Evolutionary conservation across 1,140 invertebrate genomes (phyloP), one percentile per base, ranked within the genome.

Genomic region (Lepidurus apus): DNA sequence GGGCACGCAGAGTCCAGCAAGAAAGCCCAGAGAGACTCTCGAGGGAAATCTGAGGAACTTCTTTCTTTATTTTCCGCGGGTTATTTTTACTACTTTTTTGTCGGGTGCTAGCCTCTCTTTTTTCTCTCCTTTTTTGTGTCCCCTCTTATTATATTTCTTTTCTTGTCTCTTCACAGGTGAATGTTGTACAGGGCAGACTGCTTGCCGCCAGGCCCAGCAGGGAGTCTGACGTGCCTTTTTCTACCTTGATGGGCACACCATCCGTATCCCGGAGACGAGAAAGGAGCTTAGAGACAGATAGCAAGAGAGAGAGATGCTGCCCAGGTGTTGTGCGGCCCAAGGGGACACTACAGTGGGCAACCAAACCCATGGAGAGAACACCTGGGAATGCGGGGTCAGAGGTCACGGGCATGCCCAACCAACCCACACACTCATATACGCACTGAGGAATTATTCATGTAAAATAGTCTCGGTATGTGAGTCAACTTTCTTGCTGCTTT

Each of bases 131-230:
- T 65, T 65, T 65, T 65, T 13, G 53, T n/a, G 53, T 65, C 21
- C 53, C 53, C 53, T 65, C 53, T 65, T 65, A 65, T 65, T 65
- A 65, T 65, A 65, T 65, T 65, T 65, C 53, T 65, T 65, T 65
- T 65, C 53, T 65, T 65, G 53, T 65, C 53, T 65, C 53, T 65
- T 65, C 53, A 65, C 53, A 65, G 53, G 53, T 65, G 53, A 65
- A 65, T 65, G 53, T 17, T 65, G 53, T 21, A 65, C 53, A n/a
- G 53, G 53, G 53, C 53, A 65, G 53, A 65, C 53, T 65, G 53
- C 53, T 65, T 65, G 53, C 53, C 53, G 53, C 53, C 53, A 65
- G 53, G 53, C 53, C 53, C 53, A 65, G 53, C 53, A 65, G 53
- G 53, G 53, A 65, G 53, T 65, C 53, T 65, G 53, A 13, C 53